Evolutionary conservation across 2,113 vertebrate species (phyloP).

Genomic region (Acanthisitta chloris): DNA sequence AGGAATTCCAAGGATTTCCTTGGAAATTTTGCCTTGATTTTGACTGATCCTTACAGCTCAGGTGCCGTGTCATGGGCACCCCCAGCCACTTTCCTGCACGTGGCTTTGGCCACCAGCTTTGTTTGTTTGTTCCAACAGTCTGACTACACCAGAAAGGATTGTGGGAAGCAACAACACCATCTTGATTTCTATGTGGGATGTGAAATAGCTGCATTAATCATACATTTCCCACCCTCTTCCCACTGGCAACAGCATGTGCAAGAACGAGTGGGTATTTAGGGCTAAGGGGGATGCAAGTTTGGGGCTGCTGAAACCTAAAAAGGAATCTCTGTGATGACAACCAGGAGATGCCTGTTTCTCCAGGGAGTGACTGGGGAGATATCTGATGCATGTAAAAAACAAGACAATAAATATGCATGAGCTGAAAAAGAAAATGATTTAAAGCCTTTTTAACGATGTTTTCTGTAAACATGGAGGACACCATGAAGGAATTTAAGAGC

Average conservation of each 20-base stretch:
- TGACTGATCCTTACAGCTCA: neutral
- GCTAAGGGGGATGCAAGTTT: neutral
- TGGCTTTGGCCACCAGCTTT: neutral
- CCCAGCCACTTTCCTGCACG: rapidly evolving
- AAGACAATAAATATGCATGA: neutral
- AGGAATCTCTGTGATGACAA: neutral
- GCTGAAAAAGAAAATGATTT: neutral
- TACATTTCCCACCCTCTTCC: neutral
- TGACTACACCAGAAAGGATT: neutral
- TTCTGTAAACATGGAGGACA: neutral
- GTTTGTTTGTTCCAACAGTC: neutral
- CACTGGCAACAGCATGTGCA: neutral
- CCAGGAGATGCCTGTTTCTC: neutral
- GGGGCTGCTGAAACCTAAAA: neutral
- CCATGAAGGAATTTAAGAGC: neutral
- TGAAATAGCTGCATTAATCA: neutral
- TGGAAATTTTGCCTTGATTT: neutral
- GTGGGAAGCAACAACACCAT: neutral
- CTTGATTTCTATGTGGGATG: conserved; percentile 1
- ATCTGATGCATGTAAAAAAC: neutral
- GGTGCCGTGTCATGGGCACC: neutral
- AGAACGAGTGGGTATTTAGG: neutral
- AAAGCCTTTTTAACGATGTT: neutral
- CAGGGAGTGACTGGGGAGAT: neutral
- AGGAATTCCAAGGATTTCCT: neutral